These are phyloP conservation scores for Pammene aurita DNA, from an alignment of 2,888 invertebrate species.

Conservation along the genomic window DNA sequence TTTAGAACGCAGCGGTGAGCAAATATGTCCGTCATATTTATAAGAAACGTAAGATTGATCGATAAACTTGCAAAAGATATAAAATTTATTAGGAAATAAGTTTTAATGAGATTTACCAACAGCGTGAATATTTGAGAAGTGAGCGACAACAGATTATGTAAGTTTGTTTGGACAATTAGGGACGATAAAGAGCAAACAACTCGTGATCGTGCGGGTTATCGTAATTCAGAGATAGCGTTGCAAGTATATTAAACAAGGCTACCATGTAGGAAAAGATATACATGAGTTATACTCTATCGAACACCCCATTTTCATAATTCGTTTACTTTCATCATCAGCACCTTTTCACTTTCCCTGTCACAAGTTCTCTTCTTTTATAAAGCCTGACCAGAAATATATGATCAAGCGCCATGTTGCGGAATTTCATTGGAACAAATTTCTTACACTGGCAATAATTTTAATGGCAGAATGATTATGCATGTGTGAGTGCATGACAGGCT, in stretches of 20 bases:
- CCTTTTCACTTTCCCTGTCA: no score
- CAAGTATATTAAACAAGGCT: constrained; percentile 4
- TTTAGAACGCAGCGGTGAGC: constrained; percentile 34
- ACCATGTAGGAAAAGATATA: not conserved
- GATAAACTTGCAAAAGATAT: constrained; percentile 54
- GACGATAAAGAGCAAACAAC: constrained; percentile 62
- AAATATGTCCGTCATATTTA: constrained; percentile 35
- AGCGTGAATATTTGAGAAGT: constrained; percentile 49
- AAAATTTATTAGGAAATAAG: constrained; percentile 56
- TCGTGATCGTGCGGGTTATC: constrained; percentile 68
- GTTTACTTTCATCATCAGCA: not conserved
- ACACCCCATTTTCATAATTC: not conserved
- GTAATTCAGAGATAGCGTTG: constrained; percentile 28
- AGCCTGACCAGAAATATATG: no score
- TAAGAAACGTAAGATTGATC: constrained; percentile 45
- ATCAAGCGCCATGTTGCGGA: no score
- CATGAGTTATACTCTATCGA: not conserved
- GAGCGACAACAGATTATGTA: constrained; percentile 57
- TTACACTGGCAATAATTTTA: no score
- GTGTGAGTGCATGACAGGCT: no score
- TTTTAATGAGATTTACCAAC: constrained; percentile 52
- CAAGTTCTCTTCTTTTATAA: no score
- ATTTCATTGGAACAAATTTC: no score
- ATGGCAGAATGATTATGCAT: no score
- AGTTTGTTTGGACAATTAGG: constrained; percentile 67